Conservation (phyloP, 2,888 invertebrate genomes). For the Andricus quercusramuli region DNA sequence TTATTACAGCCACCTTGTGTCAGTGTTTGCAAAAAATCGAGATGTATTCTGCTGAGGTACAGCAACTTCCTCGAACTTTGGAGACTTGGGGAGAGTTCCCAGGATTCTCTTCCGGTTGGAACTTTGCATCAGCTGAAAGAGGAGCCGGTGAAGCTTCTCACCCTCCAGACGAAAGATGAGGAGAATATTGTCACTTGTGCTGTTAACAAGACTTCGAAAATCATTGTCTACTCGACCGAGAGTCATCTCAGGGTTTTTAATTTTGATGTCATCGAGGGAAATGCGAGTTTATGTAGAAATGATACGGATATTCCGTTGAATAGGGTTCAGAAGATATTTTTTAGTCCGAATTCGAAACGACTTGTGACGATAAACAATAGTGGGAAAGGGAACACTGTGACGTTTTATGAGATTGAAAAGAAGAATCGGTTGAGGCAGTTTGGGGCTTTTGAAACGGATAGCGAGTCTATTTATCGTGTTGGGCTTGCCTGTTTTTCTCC, state of each 20-base stretch:
- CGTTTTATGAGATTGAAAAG: conserved; percentile 67
- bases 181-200: conserved; percentile 86
- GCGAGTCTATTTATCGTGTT: conserved; percentile 64
- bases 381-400: conserved; percentile 60
- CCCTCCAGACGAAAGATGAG: conserved; percentile 83
- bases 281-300: conserved; percentile 66
- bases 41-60: conserved; percentile 78
- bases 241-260: conserved; percentile 84
- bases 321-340: conserved; percentile 72
- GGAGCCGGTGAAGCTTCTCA: conserved; percentile 85
- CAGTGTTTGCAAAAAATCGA: conserved; percentile 80
- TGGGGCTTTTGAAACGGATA: conserved; percentile 65
- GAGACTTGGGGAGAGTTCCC: conserved; percentile 80
- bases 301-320: conserved; percentile 64
- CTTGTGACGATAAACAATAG: conserved; percentile 67
- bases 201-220: conserved; percentile 85
- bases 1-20: conserved; percentile 83
- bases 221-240: conserved; percentile 88
- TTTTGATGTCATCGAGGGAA: conserved; percentile 80
- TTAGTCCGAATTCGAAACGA: conserved; percentile 72
- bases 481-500: conserved; percentile 70
- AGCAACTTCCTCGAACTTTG: conserved; percentile 83
- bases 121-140: conserved; percentile 66
- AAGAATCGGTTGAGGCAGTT: conserved; percentile 61
- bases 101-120: conserved; percentile 60